phyloP scores from a whole-genome alignment of 2,888 invertebrate genomes.

The Leptopilina syphax region DNA sequence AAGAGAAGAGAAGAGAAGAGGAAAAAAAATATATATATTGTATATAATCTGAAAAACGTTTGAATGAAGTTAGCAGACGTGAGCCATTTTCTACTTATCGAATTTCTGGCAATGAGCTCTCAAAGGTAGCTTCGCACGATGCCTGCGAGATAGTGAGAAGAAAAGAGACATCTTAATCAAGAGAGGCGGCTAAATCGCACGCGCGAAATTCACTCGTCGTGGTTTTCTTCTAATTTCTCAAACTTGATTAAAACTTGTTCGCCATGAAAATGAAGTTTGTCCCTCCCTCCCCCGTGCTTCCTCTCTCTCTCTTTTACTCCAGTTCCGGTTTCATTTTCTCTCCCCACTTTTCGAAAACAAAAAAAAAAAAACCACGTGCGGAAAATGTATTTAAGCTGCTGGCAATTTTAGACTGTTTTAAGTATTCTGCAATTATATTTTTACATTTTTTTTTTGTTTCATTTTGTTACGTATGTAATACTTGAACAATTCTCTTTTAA shows the following conservation, averaged over 20 bases:
- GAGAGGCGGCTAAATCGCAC: conserved; percentile 39
- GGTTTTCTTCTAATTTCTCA: conserved; percentile 72
- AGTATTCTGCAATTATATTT: not conserved
- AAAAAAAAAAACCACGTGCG: conserved; percentile 8
- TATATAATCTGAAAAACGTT: no score
- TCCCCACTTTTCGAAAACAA: not conserved
- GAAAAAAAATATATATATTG: no score
- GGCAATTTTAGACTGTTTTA: conserved; percentile 13
- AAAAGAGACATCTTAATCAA: conserved; percentile 45
- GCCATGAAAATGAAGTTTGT: conserved; percentile 70
- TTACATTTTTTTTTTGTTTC: not conserved
- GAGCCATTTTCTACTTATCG: conserved; percentile 64
- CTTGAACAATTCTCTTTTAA: no score
- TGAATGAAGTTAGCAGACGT: conserved; percentile 68
- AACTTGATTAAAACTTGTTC: conserved; percentile 74
- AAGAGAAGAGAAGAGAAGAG: no score
- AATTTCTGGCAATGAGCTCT: conserved; percentile 53
- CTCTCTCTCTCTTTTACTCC: conserved; percentile 30
- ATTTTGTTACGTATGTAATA: not conserved
- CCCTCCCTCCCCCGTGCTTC: conserved; percentile 19
- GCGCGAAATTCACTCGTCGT: conserved; percentile 50
- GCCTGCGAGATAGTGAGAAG: conserved; percentile 38
- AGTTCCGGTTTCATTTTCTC: conserved; percentile 23
- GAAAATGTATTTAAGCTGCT: conserved; percentile 15
- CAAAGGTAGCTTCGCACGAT: not conserved